Conservation (phyloP, 2,888 invertebrate genomes). For the Psococerastis gibbosa region DNA sequence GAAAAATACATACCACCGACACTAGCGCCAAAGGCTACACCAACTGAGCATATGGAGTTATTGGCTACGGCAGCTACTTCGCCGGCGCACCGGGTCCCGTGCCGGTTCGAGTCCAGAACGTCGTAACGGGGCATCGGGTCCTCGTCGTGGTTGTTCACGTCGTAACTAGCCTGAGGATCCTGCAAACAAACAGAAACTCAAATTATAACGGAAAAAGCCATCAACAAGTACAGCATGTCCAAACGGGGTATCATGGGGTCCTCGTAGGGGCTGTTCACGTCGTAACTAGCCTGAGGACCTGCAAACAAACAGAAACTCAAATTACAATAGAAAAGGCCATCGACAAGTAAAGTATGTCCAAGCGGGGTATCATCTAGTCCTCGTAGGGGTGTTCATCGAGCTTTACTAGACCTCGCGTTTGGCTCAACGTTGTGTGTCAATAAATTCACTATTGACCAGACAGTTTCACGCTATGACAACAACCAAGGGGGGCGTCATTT, state of each 20-base stretch:
- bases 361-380: conserved; percentile 93
- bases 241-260: conserved; percentile 97
- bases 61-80: conserved; percentile 96
- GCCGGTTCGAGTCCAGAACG: conserved; percentile 87
- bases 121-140: conserved; percentile 98
- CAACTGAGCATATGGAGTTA: conserved; percentile 89
- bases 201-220: too few species aligned
- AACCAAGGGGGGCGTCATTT: too few species aligned
- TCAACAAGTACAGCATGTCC: conserved; percentile 88
- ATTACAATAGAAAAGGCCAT: too few species aligned
- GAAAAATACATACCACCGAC: conserved; percentile 59
- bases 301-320: conserved; percentile 19
- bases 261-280: conserved; percentile 88
- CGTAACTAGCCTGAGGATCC: conserved; percentile 91
- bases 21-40: conserved; percentile 86
- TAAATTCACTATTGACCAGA: too few species aligned
- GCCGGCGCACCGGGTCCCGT: conserved; percentile 88
- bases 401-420: too few species aligned
- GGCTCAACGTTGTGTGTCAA: too few species aligned
- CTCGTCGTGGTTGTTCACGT: conserved; percentile 88
- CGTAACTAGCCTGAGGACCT: conserved; percentile 91
- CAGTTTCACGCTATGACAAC: too few species aligned
- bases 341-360: conserved; percentile 91
- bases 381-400: conserved; percentile 86
- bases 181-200: conserved; percentile 25